These are phyloP conservation scores for Cryptocheilus praepositus DNA, from an alignment of 2,888 invertebrate genomes.

Conservation along the genomic window DNA sequence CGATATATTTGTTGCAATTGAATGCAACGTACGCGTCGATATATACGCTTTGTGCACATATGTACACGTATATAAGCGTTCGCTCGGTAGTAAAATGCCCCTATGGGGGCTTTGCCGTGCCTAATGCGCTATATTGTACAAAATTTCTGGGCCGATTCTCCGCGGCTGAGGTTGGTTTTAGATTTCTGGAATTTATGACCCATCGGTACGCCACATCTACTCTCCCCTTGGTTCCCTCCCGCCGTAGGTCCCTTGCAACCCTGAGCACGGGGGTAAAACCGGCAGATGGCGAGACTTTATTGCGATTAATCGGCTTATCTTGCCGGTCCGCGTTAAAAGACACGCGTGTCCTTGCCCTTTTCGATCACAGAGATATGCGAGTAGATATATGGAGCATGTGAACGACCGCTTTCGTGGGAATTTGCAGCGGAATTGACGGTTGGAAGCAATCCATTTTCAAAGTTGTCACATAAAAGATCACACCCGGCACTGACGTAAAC, in stretches of 20 bases:
- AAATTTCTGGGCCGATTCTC: conserved; percentile 58
- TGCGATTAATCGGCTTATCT: conserved; percentile 69
- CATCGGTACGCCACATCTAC: conserved; percentile 29
- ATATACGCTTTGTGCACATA: too few relatives aligned
- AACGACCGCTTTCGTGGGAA: conserved; percentile 9
- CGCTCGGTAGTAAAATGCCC: conserved; percentile 50
- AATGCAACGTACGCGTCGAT: not conserved
- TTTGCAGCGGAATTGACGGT: not conserved
- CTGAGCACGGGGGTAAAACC: conserved; percentile 38
- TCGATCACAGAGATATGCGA: conserved; percentile 4
- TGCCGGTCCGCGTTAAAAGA: conserved; percentile 13
- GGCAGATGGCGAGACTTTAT: conserved; percentile 66
- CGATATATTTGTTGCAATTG: not conserved
- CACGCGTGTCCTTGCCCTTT: conserved; percentile 13
- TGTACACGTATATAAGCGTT: conserved; percentile 22
- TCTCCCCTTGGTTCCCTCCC: conserved; percentile 15
- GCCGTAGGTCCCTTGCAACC: not conserved
- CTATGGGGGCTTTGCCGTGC: conserved; percentile 59
- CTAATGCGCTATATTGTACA: conserved; percentile 64
- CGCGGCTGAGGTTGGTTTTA: conserved; percentile 65
- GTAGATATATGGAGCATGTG: conserved; percentile 28
- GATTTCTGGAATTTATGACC: conserved; percentile 71
- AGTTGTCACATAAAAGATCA: too few relatives aligned
- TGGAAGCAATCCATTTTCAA: too few relatives aligned
- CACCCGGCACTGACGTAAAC: too few relatives aligned